A percentile compares a stretch with the other conserved stretches of the same genome.
Conservation (phyloP, 2,888 invertebrate species). For the Phaonia tiefii region DNA sequence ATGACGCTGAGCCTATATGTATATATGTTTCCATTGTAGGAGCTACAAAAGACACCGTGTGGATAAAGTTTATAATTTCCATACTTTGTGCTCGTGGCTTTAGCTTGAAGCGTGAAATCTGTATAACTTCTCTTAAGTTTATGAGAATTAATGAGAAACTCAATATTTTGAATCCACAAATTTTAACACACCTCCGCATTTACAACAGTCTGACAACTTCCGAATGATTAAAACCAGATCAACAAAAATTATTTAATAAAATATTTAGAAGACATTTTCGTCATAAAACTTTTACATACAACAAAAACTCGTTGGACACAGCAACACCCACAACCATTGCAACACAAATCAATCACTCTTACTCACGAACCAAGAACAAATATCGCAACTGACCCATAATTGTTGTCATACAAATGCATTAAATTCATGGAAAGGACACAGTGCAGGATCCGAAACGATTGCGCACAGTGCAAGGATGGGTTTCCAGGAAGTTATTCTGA, state of each 20-base stretch:
- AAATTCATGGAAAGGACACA: slow-evolving; percentile 11
- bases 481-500: background rate
- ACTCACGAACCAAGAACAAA: no score
- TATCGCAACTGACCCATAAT: no score
- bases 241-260: slow-evolving; percentile 54
- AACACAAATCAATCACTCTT: no score
- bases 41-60: no score
- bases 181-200: background rate
- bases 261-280: slow-evolving; percentile 41
- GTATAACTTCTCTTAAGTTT: no score
- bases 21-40: no score
- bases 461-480: background rate
- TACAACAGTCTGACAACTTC: slow-evolving; percentile 22
- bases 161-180: background rate
- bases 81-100: no score
- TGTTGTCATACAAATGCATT: slow-evolving; percentile 18
- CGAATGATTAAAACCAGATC: slow-evolving; percentile 27
- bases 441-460: no score
- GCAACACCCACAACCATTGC: background rate
- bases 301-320: no score
- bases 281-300: slow-evolving; percentile 29
- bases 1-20: no score
- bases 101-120: no score
- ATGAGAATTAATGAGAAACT: slow-evolving; percentile 8
- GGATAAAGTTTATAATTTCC: no score